Evolutionary conservation across 2,797 vertebrate genomes (phyloP), one percentile per base, ranked within the genome.

Genomic region (Lutjanus argentimaculatus): DNA sequence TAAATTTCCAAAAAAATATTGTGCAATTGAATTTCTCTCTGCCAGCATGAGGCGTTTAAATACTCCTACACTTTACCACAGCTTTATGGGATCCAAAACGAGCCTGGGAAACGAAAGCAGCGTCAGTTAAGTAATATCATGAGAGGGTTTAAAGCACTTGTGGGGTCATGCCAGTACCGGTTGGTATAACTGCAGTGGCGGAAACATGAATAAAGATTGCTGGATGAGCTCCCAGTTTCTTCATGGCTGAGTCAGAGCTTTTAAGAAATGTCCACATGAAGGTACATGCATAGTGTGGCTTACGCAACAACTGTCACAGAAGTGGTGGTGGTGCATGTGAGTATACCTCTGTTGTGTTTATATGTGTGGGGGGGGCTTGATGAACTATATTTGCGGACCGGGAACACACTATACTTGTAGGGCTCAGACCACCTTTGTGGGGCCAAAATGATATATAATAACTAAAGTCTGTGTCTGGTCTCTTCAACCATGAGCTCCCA

Each of bases 401-500:
- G 25, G 25, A 25, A 3, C 25, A 25, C 25, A 25, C 25, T 25
- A 36, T 36, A 36, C 30, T 36, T 36, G 30, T 6, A 6, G 30
- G 30, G 25, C 25, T 30, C 25, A 2, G 25, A 30, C 25, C 25
- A 30, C 25, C 25, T 30, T 30, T 30, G 25, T 30, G 25, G 25
- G 4, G 4, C 25, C 25, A 30, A 30, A 30, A 30, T 30, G 25
- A 30, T 30, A 4, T 30, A 30, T 30, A 30, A 30, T 30, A 30
- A 30, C 25, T 4, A 2, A 30, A 30, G 25, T 30, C 25, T 30
- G 25, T 30, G 25, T 30, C 49, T 22, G 1, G 17, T 56, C 21
- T 62, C 57, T 95, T 95, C 94, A 96, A 92, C 93, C 96, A 95
- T 95, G 91, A 96, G 96, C 93, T 96, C 9, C 91, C 88, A 89